Conservation (phyloP, 2,888 invertebrate species). For the Seira musarum region DNA sequence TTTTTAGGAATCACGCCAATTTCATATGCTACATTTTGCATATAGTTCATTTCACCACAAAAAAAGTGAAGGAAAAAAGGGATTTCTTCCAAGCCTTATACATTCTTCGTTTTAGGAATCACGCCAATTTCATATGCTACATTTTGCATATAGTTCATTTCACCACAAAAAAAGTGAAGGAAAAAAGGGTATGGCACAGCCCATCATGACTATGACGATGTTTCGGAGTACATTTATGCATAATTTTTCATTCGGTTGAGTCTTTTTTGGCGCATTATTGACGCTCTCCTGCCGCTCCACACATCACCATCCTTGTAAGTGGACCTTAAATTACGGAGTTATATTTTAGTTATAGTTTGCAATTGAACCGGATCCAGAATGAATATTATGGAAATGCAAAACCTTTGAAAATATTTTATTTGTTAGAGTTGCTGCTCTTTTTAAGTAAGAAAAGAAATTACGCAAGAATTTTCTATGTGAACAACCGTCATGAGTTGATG, state of each 20-base stretch:
- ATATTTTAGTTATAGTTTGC: not conserved
- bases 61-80: not conserved
- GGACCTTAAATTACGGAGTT: not conserved
- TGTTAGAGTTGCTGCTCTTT: no score
- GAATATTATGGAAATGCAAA: no score
- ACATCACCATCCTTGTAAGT: not conserved
- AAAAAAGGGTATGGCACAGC: slow-evolving; percentile 7
- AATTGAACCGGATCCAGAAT: slow-evolving; percentile 8
- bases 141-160: slow-evolving; percentile 4
- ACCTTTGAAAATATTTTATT: no score
- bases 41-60: slow-evolving; percentile 6
- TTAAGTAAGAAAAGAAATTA: no score
- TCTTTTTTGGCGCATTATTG: slow-evolving; percentile 40
- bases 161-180: not conserved
- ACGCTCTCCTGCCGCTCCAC: slow-evolving; percentile 39
- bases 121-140: slow-evolving; percentile 10
- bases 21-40: not conserved
- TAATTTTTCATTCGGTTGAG: slow-evolving; percentile 34
- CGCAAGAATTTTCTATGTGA: no score
- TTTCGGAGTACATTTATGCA: slow-evolving; percentile 4
- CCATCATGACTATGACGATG: not conserved
- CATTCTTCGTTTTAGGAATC: slow-evolving; percentile 15
- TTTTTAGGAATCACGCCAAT: slow-evolving; percentile 3
- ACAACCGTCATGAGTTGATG: no score
- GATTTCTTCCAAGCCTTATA: no score